These are phyloP conservation scores for Dynastes tityus DNA, from an alignment of 2,888 invertebrate species.

Conservation along the genomic window DNA sequence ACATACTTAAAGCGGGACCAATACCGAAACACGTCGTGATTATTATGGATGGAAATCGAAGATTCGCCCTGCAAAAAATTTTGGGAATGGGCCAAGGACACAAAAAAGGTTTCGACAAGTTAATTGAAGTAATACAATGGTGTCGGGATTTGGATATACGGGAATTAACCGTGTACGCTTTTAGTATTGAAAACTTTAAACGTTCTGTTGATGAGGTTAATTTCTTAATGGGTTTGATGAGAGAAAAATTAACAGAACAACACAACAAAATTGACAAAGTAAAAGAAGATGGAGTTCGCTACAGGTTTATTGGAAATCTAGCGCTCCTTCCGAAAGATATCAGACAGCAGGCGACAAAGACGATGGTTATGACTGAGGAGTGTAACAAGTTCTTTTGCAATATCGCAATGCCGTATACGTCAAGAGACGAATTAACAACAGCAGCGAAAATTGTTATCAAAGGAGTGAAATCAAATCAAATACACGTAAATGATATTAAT, in stretches of 20 bases:
- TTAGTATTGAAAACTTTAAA: conserved; percentile 99
- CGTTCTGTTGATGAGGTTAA: conserved; percentile 91
- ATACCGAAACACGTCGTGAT: conserved; percentile 95
- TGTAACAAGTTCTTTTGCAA: conserved; percentile 85
- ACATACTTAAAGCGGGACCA: conserved; percentile 84
- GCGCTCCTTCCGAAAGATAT: conserved; percentile 86
- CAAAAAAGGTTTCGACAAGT: conserved; percentile 84
- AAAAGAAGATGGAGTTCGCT: conserved; percentile 86
- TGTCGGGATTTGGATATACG: conserved; percentile 92
- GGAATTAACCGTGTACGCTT: conserved; percentile 98
- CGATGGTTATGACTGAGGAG: conserved; percentile 83
- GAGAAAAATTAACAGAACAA: conserved; percentile 87
- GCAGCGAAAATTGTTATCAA: conserved; percentile 80
- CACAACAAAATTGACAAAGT: conserved; percentile 87
- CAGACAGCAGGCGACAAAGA: conserved; percentile 82
- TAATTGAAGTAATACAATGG: conserved; percentile 85
- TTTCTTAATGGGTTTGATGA: conserved; percentile 88
- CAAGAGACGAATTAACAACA: conserved; percentile 87
- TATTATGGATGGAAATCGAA: conserved; percentile 98
- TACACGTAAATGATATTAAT: conserved; percentile 82
- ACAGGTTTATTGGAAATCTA: conserved; percentile 91
- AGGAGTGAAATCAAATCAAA: conserved; percentile 78
- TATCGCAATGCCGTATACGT: conserved; percentile 89
- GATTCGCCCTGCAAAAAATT: conserved; percentile 89
- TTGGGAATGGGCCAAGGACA: conserved; percentile 88